Evolutionary conservation across 2,113 vertebrate genomes (phyloP).

Genomic region (Nesoenas mayeri): DNA sequence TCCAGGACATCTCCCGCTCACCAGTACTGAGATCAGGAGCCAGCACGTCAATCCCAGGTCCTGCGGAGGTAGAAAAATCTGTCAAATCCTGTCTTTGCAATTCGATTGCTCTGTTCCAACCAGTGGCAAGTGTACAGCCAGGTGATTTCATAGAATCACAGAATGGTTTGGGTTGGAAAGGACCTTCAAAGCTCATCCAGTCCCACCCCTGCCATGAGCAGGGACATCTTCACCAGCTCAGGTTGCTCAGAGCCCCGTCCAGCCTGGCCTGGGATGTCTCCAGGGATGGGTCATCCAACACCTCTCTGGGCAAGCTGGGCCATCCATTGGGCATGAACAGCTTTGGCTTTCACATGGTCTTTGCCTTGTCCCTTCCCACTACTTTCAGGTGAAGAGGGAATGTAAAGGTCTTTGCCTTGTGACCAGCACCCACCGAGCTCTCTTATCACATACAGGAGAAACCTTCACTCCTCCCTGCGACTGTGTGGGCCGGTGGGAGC

Average conservation of each 20-base stretch:
- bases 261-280: too few relatives aligned
- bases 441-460: not conserved
- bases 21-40: conserved; percentile 86
- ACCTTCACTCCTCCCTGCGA: not conserved
- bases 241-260: too few relatives aligned
- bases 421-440: not conserved
- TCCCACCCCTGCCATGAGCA: too few relatives aligned
- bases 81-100: not conserved
- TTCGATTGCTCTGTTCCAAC: not conserved
- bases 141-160: not conserved
- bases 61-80: conserved; percentile 37
- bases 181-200: too few relatives aligned
- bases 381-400: not conserved
- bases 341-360: not conserved
- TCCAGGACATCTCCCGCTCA: conserved; percentile 90
- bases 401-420: not conserved
- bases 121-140: not conserved
- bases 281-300: too few relatives aligned
- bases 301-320: too few relatives aligned
- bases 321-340: not conserved
- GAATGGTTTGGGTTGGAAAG: too few relatives aligned
- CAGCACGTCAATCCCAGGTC: conserved; percentile 85
- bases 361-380: not conserved
- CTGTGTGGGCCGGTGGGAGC: not conserved
- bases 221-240: too few relatives aligned